Evolutionary conservation across 2,797 vertebrate genomes (phyloP).

Genomic region (Lutra lutra): DNA sequence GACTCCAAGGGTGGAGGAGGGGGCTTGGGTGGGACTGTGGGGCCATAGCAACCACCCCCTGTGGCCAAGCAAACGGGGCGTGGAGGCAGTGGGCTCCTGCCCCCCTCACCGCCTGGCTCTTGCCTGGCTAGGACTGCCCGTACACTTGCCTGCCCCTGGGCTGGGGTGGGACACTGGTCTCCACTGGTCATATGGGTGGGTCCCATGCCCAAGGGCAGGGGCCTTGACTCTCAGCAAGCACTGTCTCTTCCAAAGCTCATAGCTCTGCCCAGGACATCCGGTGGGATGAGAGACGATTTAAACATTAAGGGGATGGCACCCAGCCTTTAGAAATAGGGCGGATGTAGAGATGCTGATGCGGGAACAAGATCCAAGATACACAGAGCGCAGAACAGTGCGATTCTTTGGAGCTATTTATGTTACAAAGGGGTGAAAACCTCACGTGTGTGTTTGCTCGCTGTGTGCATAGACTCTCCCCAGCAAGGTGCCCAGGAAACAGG

Average conservation of each 20-base stretch:
- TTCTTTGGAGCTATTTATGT: rapidly evolving
- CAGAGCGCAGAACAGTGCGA: neutral
- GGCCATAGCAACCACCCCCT: neutral
- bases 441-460: too few species aligned
- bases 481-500: neutral
- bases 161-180: neutral
- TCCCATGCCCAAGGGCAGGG: neutral
- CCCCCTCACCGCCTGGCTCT: neutral
- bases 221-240: neutral
- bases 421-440: neutral
- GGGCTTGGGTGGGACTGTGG: neutral
- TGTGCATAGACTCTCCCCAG: neutral
- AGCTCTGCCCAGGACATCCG: neutral
- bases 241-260: neutral
- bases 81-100: neutral
- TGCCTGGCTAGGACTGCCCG: neutral
- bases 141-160: neutral
- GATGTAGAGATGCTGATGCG: neutral
- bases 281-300: neutral
- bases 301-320: neutral
- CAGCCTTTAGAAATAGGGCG: neutral
- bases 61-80: neutral
- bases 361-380: neutral
- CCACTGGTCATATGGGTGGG: neutral
- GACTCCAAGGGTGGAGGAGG: neutral